Percentiles rank a stretch among this genome's conserved stretches.
phyloP scores from a whole-genome alignment of 2,113 vertebrate genomes.

The Cebidichthys violaceus region DNA sequence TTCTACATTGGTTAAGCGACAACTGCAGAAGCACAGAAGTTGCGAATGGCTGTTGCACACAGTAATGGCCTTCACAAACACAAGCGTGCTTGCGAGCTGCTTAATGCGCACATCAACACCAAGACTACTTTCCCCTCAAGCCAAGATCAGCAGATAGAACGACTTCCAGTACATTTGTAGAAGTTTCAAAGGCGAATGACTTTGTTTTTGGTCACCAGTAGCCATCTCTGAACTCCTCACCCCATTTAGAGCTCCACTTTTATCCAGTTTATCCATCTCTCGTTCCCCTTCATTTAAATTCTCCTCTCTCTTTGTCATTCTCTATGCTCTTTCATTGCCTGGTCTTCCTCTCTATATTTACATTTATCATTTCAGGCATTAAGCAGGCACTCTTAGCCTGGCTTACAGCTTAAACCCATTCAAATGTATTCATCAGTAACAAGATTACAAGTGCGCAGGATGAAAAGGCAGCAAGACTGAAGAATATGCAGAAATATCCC shows the following conservation, averaged over 20 bases:
- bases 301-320: conserved; percentile 58
- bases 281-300: conserved; percentile 60
- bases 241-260: conserved; percentile 43
- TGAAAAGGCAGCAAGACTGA: conserved; percentile 25
- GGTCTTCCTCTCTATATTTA: conserved; percentile 58
- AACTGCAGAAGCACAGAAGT: background rate
- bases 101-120: background rate
- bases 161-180: background rate
- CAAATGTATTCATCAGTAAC: conserved; percentile 54
- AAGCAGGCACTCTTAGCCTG: conserved; percentile 34
- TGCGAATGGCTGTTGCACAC: background rate
- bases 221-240: conserved; percentile 41
- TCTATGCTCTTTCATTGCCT: conserved; percentile 58
- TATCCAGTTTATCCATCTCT: conserved; percentile 7
- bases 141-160: background rate
- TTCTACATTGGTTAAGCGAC: background rate
- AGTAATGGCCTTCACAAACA: background rate
- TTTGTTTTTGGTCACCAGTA: conserved; percentile 40
- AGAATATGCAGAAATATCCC: conserved; percentile 28
- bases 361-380: conserved; percentile 65
- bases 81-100: background rate
- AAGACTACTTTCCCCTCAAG: background rate
- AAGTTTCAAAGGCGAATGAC: conserved; percentile 13
- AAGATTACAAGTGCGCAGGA: conserved; percentile 48
- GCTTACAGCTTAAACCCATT: conserved; percentile 48